phyloP scores from a whole-genome alignment of 2,797 vertebrate species.

The Buceros bicornis region DNA sequence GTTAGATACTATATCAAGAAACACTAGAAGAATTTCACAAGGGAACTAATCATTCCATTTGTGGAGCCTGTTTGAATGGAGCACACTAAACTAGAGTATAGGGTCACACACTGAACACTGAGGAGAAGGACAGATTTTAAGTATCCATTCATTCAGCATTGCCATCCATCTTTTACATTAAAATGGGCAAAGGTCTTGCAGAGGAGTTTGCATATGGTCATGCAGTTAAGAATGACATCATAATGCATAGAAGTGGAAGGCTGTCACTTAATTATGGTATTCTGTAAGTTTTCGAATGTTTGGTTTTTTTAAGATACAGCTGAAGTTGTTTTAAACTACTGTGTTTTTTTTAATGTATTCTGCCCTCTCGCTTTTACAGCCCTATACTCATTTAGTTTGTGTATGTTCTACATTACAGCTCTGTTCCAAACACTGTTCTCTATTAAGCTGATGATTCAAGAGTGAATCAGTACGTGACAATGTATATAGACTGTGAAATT shows the following conservation, averaged over 20 bases:
- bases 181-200: neutral
- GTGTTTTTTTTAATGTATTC: neutral
- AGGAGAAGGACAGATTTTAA: neutral
- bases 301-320: neutral
- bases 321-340: neutral
- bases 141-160: neutral
- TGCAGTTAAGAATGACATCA: neutral
- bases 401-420: neutral
- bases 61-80: neutral
- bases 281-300: neutral
- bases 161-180: neutral
- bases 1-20: neutral
- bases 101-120: neutral
- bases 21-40: neutral
- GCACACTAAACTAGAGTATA: neutral
- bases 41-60: neutral
- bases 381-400: neutral
- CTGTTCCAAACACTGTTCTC: neutral
- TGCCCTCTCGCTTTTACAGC: neutral
- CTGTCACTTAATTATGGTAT: neutral
- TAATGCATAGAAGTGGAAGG: neutral
- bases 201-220: neutral
- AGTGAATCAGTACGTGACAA: neutral
- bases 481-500: neutral
- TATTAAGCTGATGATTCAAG: neutral